A percentile compares a stretch with the other conserved stretches of the same genome.
These are phyloP conservation scores for Uropetala carovei DNA, from an alignment of 2,888 invertebrate species.

Conservation along the genomic window DNA sequence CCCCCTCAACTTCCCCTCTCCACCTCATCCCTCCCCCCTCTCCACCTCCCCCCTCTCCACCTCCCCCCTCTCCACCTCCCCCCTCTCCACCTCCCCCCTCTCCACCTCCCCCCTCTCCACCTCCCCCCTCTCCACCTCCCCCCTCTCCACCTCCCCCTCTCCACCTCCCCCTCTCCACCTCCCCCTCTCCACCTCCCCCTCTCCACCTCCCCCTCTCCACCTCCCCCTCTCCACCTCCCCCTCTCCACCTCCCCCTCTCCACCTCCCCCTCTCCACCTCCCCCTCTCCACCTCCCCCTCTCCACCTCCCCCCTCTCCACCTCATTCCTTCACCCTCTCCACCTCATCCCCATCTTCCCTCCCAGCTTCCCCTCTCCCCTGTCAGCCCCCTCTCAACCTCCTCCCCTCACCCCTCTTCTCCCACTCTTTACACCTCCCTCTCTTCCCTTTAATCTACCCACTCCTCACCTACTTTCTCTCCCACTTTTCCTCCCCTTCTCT, in stretches of 20 bases:
- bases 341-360: neutral
- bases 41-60: neutral
- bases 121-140: neutral
- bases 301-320: neutral
- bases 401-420: neutral
- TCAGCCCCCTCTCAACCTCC: neutral
- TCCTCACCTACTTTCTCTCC: neutral
- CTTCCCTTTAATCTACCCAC: neutral
- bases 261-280: neutral
- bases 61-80: neutral
- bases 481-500: neutral
- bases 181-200: too few relatives aligned
- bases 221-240: neutral
- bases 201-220: too few relatives aligned
- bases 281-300: too few relatives aligned
- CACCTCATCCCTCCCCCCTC: neutral
- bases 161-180: too few relatives aligned
- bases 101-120: too few relatives aligned
- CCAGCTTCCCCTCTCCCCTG: neutral
- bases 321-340: neutral
- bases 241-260: neutral
- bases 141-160: neutral
- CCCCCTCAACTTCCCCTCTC: neutral
- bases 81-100: neutral
- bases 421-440: neutral